phyloP scores from a whole-genome alignment of 2,113 vertebrate genomes.

The Notarius lentiginosus region DNA sequence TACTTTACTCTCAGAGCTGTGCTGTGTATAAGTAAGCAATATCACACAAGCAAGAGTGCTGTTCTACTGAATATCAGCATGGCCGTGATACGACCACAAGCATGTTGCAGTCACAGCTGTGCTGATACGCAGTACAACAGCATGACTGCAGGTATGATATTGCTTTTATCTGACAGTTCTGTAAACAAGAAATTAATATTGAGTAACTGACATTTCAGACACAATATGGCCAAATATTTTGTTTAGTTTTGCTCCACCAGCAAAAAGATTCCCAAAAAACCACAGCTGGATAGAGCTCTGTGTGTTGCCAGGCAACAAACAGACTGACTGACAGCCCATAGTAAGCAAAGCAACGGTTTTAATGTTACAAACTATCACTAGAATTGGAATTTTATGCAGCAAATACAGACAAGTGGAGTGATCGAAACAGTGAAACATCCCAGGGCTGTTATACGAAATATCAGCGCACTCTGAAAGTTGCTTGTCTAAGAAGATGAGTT shows the following conservation, averaged over 20 bases:
- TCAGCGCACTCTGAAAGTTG: neutral
- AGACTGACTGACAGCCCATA: neutral
- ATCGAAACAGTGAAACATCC: neutral
- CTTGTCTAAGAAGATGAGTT: neutral
- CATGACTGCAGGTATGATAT: too few species aligned
- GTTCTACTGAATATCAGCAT: neutral
- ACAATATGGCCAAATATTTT: too few species aligned
- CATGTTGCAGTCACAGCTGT: neutral
- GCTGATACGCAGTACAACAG: neutral
- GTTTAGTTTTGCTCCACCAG: neutral
- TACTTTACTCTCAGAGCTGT: too few species aligned
- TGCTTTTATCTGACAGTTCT: too few species aligned
- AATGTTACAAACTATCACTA: too few species aligned
- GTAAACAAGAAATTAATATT: too few species aligned
- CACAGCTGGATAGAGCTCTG: neutral
- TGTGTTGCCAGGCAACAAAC: neutral
- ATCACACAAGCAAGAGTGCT: neutral
- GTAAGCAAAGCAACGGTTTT: too few species aligned
- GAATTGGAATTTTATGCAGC: too few species aligned
- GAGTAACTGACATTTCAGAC: too few species aligned
- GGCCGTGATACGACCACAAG: neutral
- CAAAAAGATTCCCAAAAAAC: neutral
- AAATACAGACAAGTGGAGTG: neutral
- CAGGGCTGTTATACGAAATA: neutral
- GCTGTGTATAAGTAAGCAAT: neutral